Percentiles rank a stretch among this genome's conserved stretches.
Evolutionary conservation across 2,797 vertebrate genomes (phyloP).

Genomic region (Brotogeris chrysoptera): DNA sequence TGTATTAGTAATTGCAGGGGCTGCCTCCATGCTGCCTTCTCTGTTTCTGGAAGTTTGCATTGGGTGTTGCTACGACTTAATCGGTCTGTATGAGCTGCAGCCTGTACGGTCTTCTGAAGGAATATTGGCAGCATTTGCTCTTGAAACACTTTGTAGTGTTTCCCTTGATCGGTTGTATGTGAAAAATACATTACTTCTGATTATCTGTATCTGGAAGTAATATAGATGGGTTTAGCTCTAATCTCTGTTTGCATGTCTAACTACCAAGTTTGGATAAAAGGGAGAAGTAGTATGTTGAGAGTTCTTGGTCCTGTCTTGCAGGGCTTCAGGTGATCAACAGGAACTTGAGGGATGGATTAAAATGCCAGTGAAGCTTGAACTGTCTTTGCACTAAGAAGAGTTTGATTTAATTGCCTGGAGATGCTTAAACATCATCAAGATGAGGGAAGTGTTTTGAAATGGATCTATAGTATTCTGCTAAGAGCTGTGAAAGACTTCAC

Average conservation of each 20-base stretch:
- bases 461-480: background rate
- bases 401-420: background rate
- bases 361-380: background rate
- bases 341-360: background rate
- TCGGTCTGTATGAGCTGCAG: background rate
- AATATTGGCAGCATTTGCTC: background rate
- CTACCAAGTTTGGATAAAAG: background rate
- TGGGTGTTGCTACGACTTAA: background rate
- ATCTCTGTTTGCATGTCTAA: background rate
- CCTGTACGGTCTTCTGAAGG: rapidly evolving
- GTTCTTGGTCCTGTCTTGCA: background rate
- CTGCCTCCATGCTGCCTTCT: background rate
- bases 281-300: background rate
- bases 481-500: background rate
- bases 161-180: background rate
- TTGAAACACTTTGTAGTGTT: background rate
- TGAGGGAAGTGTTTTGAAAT: background rate
- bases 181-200: background rate
- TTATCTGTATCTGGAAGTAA: background rate
- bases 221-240: background rate
- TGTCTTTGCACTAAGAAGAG: background rate
- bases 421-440: background rate
- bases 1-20: background rate
- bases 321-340: background rate
- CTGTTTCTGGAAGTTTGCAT: background rate